Conservation (phyloP, 2,113 vertebrate species). For the Scomber japonicus region DNA sequence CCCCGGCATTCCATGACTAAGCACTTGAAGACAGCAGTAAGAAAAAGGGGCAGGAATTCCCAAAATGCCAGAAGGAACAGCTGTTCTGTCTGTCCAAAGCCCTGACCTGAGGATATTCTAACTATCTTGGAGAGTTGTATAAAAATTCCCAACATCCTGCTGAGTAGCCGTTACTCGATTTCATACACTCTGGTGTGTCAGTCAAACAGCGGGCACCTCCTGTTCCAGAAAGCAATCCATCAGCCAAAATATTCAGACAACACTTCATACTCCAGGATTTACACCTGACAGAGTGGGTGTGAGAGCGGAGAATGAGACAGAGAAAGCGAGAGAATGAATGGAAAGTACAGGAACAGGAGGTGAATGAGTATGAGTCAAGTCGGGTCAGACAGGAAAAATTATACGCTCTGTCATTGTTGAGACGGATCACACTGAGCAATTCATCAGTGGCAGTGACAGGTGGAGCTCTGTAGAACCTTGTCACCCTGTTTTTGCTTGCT, state of each 20-base stretch:
- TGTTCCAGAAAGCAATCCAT: constrained; percentile 44
- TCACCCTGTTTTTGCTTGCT: constrained; percentile 15
- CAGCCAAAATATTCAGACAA: constrained; percentile 56
- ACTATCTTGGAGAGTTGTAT: constrained; percentile 45
- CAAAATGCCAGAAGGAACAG: constrained; percentile 69
- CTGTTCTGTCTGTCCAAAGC: constrained; percentile 61
- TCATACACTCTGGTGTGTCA: constrained; percentile 35
- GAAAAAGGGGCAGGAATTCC: constrained; percentile 51
- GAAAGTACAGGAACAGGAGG: constrained; percentile 22
- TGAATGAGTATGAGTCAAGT: constrained; percentile 56
- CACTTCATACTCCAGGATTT: constrained; percentile 43
- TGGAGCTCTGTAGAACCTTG: constrained; percentile 4
- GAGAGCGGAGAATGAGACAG: constrained; percentile 8
- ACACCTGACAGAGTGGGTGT: constrained; percentile 55
- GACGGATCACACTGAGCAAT: constrained; percentile 28
- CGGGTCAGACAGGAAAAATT: constrained; percentile 49
- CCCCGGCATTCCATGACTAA: too few relatives aligned
- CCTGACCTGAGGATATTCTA: constrained; percentile 56
- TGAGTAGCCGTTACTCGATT: constrained; percentile 31
- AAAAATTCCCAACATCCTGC: constrained; percentile 59
- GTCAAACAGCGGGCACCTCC: constrained; percentile 30
- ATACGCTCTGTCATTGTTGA: constrained; percentile 18
- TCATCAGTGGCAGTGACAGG: constrained; percentile 51
- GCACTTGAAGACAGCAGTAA: too few relatives aligned
- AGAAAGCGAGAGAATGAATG: constrained; percentile 50